phyloP scores from a whole-genome alignment of 2,888 invertebrate species.

The Neria commutata region DNA sequence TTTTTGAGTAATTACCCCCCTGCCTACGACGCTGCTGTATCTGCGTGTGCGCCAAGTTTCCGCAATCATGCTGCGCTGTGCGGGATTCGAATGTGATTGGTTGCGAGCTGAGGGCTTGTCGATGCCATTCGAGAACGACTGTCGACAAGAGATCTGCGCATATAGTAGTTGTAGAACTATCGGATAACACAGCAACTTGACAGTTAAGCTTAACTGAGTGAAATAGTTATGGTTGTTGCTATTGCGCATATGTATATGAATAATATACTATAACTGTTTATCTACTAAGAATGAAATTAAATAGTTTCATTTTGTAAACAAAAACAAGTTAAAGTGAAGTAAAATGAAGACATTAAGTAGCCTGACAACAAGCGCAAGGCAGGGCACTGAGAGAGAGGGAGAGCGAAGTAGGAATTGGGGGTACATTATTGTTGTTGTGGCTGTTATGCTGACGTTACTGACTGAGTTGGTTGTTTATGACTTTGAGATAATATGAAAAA shows the following conservation, averaged over 20 bases:
- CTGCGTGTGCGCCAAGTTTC: too few relatives aligned
- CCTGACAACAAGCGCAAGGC: constrained; percentile 3
- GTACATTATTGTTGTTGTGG: constrained; percentile 10
- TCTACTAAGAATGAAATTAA: too few relatives aligned
- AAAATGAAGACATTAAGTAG: too few relatives aligned
- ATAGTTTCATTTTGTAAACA: constrained; percentile 9
- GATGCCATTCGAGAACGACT: background rate
- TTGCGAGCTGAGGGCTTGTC: background rate
- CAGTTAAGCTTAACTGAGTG: too few relatives aligned
- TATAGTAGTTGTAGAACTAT: background rate
- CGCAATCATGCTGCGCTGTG: background rate
- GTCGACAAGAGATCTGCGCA: background rate
- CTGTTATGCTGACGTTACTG: constrained; percentile 19
- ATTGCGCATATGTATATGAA: background rate
- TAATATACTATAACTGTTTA: too few relatives aligned
- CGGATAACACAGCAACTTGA: background rate
- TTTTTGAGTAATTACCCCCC: too few relatives aligned
- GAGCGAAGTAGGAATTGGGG: background rate
- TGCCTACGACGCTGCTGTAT: too few relatives aligned
- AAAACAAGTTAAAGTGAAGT: constrained; percentile 9
- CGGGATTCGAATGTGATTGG: background rate
- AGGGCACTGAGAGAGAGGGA: constrained; percentile 31
- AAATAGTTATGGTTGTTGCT: background rate
- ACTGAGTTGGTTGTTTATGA: constrained; percentile 8
- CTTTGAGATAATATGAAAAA: constrained; percentile 28